Evolutionary conservation across 2,888 invertebrate genomes (phyloP).

Genomic region (Leucozona laternaria): DNA sequence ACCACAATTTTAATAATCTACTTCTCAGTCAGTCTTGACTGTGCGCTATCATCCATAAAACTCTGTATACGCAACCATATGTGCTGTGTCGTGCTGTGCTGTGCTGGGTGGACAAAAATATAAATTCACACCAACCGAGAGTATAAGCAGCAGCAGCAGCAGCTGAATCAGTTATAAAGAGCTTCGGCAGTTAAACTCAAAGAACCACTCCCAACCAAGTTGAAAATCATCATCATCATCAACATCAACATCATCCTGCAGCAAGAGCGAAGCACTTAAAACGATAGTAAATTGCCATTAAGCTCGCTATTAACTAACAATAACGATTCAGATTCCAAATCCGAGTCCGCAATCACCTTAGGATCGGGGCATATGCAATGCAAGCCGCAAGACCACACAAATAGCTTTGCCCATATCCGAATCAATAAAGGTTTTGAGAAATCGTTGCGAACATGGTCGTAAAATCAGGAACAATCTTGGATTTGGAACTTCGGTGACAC

Average conservation of each 20-base stretch:
- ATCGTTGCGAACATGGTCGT: slow-evolving; percentile 61
- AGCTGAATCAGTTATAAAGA: slow-evolving; percentile 25
- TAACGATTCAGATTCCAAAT: slow-evolving; percentile 38
- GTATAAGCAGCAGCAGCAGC: slow-evolving; percentile 23
- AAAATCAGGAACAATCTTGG: slow-evolving; percentile 55
- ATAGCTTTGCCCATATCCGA: slow-evolving; percentile 23
- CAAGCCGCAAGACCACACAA: slow-evolving; percentile 62
- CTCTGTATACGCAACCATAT: slow-evolving; percentile 8
- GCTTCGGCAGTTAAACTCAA: slow-evolving; percentile 33
- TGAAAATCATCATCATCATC: slow-evolving; percentile 52
- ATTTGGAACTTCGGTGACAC: slow-evolving; percentile 34
- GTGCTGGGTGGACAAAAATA: slow-evolving; percentile 36
- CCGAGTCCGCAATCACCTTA: slow-evolving; percentile 24
- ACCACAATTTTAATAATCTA: slow-evolving; percentile 71
- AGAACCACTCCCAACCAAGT: slow-evolving; percentile 32
- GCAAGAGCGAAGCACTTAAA: slow-evolving; percentile 65
- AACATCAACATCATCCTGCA: slow-evolving; percentile 7
- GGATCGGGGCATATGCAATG: neutral
- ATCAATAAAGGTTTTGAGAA: slow-evolving; percentile 66
- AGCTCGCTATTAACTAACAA: slow-evolving; percentile 69
- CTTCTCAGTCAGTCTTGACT: slow-evolving; percentile 14
- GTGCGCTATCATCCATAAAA: slow-evolving; percentile 49
- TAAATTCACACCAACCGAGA: slow-evolving; percentile 69
- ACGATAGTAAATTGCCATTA: slow-evolving; percentile 73
- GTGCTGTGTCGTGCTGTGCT: neutral